phyloP scores from a whole-genome alignment of 2,797 vertebrate species.

The Eulemur coronatus region DNA sequence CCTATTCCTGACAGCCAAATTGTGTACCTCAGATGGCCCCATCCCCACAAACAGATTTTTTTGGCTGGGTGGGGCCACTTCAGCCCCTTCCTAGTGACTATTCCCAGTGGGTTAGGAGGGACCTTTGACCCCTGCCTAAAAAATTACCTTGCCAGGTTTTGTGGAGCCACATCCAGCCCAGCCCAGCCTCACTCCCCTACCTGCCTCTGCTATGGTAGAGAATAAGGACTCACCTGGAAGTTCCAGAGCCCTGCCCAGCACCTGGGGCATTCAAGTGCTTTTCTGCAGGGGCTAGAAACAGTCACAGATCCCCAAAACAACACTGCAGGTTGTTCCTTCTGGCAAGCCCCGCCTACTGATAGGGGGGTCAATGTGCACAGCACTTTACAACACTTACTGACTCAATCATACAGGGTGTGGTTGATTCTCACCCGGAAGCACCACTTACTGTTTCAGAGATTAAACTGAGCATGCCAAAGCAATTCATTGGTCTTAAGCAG shows the following conservation, averaged over 20 bases:
- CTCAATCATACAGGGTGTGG: not conserved
- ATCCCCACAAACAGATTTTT: not conserved
- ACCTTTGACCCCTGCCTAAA: not conserved
- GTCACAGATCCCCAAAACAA: not conserved
- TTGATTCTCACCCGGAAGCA: not conserved
- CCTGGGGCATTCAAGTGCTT: not conserved
- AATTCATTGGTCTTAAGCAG: not conserved
- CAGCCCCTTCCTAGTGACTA: not conserved
- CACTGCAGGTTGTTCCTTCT: not conserved
- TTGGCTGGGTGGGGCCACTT: not conserved
- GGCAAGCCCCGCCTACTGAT: not conserved
- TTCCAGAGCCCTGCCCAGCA: not conserved
- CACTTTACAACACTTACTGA: not conserved
- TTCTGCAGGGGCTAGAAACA: not conserved
- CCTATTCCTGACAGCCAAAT: not conserved
- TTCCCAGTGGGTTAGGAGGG: not conserved
- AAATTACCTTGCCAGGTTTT: not conserved
- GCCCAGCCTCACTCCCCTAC: not conserved
- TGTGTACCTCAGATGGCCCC: not conserved
- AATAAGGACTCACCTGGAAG: not conserved
- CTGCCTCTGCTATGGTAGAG: not conserved
- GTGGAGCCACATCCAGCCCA: not conserved
- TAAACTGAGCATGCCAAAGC: not conserved
- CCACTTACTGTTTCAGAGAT: not conserved
- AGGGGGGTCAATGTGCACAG: not conserved